Evolutionary conservation across 2,797 vertebrate species (phyloP), one percentile per base, ranked within the genome.

Genomic region (Galago senegalensis): DNA sequence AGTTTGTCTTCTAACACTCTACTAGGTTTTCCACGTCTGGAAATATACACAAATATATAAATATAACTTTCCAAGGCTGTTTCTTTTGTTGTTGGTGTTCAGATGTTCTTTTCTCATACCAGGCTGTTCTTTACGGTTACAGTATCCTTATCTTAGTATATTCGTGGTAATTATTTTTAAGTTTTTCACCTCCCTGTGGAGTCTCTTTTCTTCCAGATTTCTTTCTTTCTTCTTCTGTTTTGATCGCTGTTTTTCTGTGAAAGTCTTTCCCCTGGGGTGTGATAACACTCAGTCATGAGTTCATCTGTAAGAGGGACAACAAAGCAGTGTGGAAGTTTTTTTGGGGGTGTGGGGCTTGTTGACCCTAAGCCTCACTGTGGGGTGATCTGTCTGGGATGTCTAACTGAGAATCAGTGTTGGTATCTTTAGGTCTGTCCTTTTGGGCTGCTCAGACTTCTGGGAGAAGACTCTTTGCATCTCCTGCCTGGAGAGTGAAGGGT

Each of bases 91-190:
- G 14, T 34, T 37, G 23, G 34, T 58, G 40, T 63, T 86, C 40
- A 37, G 16, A 34, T 83, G 25, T 25, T 69, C 49, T 73, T 80
- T 82, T 73, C 65, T 79, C 92, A 65, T 90, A 61, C 21, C 17
- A 8, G 82, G 21, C 65, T 95, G 10, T 58, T 82, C n/a, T 84
- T 86, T 23, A 43, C 18, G 40, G 20, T 43, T 84, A 70, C 9
- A 40, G 2, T 77, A 70, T 65, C 10, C n/a, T 77, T 86, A 9
- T 23, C 53, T 93, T 13, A 96, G 31, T 14, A 73, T 73, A 60
- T 84, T 95, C 77, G 80, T 80, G 1, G 1, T 84, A 60, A 73
- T 93, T 72, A 61, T 82, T 82, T 88, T n/a, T 25, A 63, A 63
- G 14, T 40, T 73, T 63, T 60, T 72, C 14, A 5, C 56, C 27